These are phyloP conservation scores for Cyclina sinensis DNA, from an alignment of 1,140 invertebrate species.

Conservation along the genomic window DNA sequence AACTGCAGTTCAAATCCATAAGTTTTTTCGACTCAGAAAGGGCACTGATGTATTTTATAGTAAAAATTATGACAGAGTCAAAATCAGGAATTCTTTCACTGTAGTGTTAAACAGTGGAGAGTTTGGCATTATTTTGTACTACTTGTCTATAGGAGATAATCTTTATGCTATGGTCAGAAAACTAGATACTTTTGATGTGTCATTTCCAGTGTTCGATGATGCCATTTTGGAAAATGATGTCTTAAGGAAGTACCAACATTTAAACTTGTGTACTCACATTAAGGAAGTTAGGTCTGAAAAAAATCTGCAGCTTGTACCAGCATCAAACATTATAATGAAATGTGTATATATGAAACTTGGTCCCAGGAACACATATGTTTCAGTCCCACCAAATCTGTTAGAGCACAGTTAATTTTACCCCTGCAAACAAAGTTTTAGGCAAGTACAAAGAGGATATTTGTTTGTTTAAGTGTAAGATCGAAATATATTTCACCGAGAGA, in stretches of 20 bases:
- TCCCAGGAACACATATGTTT: neutral
- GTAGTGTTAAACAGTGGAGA: neutral
- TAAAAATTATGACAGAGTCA: neutral
- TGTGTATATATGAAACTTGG: neutral
- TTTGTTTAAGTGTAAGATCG: too few species aligned
- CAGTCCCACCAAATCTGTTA: conserved; percentile 6
- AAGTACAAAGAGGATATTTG: too few species aligned
- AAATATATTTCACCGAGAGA: too few species aligned
- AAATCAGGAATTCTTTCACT: neutral
- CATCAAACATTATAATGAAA: neutral
- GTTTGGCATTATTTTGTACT: neutral
- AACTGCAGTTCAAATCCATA: neutral
- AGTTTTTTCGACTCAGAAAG: neutral
- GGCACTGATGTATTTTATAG: neutral
- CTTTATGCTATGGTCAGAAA: conserved; percentile 8
- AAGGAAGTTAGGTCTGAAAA: neutral
- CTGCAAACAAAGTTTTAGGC: too few species aligned
- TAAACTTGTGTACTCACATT: neutral
- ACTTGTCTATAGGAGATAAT: neutral
- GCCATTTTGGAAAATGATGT: neutral
- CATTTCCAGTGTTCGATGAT: neutral
- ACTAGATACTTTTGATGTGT: neutral
- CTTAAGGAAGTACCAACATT: neutral
- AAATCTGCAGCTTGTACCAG: neutral
- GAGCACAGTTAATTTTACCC: conserved; percentile 7